Base-by-base conservation (phyloP, 35 echinoderm and acorn worm species). In the Lytechinus pictus region DNA sequence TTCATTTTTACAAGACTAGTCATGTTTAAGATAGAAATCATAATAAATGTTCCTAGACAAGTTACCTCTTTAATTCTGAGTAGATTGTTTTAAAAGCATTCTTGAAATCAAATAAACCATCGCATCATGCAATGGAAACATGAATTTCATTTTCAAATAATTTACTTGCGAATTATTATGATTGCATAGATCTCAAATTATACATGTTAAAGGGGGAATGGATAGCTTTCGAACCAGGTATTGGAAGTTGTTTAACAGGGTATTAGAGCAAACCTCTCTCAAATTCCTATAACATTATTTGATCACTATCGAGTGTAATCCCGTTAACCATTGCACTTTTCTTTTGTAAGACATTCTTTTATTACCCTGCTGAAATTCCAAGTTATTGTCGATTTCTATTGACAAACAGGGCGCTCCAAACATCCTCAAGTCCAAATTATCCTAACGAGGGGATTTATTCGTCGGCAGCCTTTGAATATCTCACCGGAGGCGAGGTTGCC, bases 381-480 rank as follows among this genome's bases (percentile, higher is more conserved):
- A 79, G 4, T 79, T 79, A 79, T 79, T 79, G 66, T 79, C 19
- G 66, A 24, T 79, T 79, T 79, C 16, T 79, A 79, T 79, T 19
- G 66, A 79, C 66, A 79, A 79, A 79, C 66, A 79, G 66, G 66
- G 66, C 19, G 66, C 66, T 79, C 66, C 12, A 24, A 79, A 79
- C 66, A 79, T 79, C 66, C 66, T 79, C 66, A 79, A 79, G 66
- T 79, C 66, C 66, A 24, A 79, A 79, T 79, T 79, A 79, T 79
- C 66, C 19, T 79, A 79, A 79, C 66, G 66, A 79, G 66, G 66
- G 66, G 66, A 79, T 79, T 79, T 79, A 79, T 24, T 79, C 16
- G 66, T 79, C 66, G 66, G 66, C 66, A 79, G 66, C 66, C 66
- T 79, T 79, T 79, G 66, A 79, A 79, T 79, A 79, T 14, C 66